Evolutionary conservation across 1,140 invertebrate genomes (phyloP), one percentile per base, ranked within the genome.

Genomic region (Drosophila mojavensis): DNA sequence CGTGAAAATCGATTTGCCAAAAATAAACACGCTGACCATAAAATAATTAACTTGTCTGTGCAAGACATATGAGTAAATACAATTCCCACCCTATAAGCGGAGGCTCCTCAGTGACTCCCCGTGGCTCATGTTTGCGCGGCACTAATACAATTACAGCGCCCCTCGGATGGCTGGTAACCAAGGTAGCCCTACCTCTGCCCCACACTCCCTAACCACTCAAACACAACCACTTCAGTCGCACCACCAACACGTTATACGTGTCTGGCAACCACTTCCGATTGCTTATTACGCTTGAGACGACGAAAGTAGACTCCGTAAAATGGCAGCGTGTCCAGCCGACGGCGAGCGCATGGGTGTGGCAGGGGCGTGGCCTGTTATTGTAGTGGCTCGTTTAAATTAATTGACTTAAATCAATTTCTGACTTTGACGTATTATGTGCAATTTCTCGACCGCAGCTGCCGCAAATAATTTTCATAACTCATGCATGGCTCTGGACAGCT

Each of bases 21-120:
- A 88, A 89, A 89, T 89, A 84, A 90, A 81, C 78, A 83, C 75
- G 51, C 43, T 50, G 65, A 70, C 56, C 66, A 78, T 62, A 77
- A 89, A 89, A 89, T 89, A 89, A 89, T 89, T 89, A 89, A 89
- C 80, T 84, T 89, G 85, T 89, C 84, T 89, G 83, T 78, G 70
- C 80, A 88, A 75, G 85, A 81, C 84, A 89, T 86, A 83, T 88
- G 83, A 77, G 82, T 83, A 88, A 86, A 83, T 71, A 88, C 84
- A 84, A 66, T 69, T 69, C 54, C 56, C 65, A 61, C 20, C 17
- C 36, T 11, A n/a, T 15, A 30, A 9, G 17, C 53, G 53, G 7
- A 15, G 24, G 26, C 56, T 41, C 51, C 17, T 6, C 41, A 26
- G 17, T 39, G 30, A 3, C 47, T 43, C 15, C 36, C 48, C 47